These are phyloP conservation scores for Brachionus rotundiformis DNA, from an alignment of 1,140 invertebrate genomes.

Conservation along the genomic window DNA sequence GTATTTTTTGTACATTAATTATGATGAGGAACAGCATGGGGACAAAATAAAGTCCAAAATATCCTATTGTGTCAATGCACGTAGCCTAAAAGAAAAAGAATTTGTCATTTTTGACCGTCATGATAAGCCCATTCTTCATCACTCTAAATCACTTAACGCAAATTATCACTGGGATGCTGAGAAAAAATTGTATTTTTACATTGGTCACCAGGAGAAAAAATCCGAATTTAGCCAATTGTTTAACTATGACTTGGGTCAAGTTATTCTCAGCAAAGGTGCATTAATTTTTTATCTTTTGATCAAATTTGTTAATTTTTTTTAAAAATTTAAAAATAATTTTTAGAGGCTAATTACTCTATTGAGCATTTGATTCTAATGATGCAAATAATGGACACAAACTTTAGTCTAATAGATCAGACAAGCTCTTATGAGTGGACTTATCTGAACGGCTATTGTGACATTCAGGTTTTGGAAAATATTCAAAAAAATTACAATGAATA, in stretches of 20 bases:
- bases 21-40: neutral
- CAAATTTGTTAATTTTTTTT: neutral
- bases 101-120: constrained; percentile 11
- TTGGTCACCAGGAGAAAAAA: constrained; percentile 46
- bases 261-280: constrained; percentile 44
- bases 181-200: constrained; percentile 17
- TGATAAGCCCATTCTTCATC: constrained; percentile 28
- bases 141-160: neutral
- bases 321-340: neutral
- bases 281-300: neutral
- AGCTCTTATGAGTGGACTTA: constrained; percentile 17
- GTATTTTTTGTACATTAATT: constrained; percentile 31
- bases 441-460: constrained; percentile 41
- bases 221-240: constrained; percentile 4
- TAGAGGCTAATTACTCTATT: constrained; percentile 22
- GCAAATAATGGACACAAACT: constrained; percentile 47
- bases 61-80: neutral
- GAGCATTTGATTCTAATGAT: constrained; percentile 42
- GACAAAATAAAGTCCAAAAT: constrained; percentile 18
- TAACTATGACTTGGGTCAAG: constrained; percentile 34
- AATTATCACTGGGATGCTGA: neutral
- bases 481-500: constrained; percentile 45
- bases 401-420: constrained; percentile 28
- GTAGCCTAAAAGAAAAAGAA: neutral
- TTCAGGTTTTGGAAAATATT: constrained; percentile 43